phyloP scores from a whole-genome alignment of 2,113 vertebrate genomes.

The Pyrgilauda ruficollis region DNA sequence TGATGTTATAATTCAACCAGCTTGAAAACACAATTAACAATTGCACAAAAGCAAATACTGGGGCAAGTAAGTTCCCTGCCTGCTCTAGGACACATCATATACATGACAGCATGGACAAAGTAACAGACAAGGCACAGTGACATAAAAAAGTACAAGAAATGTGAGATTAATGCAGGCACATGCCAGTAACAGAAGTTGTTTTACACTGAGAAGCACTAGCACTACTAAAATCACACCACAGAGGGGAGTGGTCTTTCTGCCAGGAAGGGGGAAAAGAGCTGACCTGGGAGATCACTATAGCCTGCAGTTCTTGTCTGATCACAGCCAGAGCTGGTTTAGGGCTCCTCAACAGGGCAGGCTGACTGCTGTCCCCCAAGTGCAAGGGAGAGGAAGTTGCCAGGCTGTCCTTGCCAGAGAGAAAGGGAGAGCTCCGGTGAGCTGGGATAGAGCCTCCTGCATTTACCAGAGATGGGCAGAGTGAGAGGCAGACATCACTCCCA shows the following conservation, averaged over 20 bases:
- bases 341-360: not conserved
- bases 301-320: not conserved
- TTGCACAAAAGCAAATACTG: not conserved
- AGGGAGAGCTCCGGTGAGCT: not conserved
- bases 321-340: not conserved
- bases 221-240: not conserved
- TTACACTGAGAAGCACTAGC: not conserved
- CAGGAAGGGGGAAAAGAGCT: not conserved
- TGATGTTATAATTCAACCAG: not conserved
- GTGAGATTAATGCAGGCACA: not conserved
- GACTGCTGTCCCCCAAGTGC: not conserved
- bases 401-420: not conserved
- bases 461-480: not conserved
- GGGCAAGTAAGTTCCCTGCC: not conserved
- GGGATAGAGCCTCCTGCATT: not conserved
- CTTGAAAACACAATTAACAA: not conserved
- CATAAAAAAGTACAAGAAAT: not conserved
- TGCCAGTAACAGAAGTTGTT: not conserved
- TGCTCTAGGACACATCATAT: not conserved
- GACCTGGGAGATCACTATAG: not conserved
- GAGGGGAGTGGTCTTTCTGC: not conserved
- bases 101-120: not conserved
- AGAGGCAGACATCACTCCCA: not conserved
- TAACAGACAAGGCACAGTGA: not conserved
- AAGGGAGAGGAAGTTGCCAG: not conserved